phyloP scores from a whole-genome alignment of 2,888 invertebrate species.

The Perdita meconis region DNA sequence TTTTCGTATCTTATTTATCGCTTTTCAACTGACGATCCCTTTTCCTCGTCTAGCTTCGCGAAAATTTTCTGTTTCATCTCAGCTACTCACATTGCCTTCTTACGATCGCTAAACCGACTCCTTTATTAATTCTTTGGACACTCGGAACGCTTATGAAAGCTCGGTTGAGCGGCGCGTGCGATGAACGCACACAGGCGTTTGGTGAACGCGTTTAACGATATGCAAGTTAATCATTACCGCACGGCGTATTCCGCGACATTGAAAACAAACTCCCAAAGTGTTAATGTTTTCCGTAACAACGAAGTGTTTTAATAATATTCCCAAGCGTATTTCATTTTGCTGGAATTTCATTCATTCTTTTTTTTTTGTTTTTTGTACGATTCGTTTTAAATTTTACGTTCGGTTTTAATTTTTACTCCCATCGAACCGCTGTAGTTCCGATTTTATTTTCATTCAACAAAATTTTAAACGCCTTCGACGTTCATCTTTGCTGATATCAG shows the following conservation, averaged over 20 bases:
- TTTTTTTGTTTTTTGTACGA: neutral
- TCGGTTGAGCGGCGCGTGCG: neutral
- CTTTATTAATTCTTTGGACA: constrained; percentile 3
- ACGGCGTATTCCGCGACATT: neutral
- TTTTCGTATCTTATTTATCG: neutral
- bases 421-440: neutral
- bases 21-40: neutral
- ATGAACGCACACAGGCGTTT: neutral
- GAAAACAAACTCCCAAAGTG: neutral
- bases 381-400: neutral
- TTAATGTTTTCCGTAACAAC: constrained; percentile 1
- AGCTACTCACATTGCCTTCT: neutral
- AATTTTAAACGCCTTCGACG: neutral
- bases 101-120: neutral
- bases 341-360: neutral
- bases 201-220: neutral
- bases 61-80: neutral
- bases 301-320: neutral
- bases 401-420: neutral
- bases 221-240: neutral
- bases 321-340: neutral
- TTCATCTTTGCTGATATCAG: constrained; percentile 14
- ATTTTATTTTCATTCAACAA: neutral
- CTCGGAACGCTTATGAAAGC: neutral
- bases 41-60: neutral